phyloP scores from a whole-genome alignment of 2,113 vertebrate species.

The Lycaon pictus region DNA sequence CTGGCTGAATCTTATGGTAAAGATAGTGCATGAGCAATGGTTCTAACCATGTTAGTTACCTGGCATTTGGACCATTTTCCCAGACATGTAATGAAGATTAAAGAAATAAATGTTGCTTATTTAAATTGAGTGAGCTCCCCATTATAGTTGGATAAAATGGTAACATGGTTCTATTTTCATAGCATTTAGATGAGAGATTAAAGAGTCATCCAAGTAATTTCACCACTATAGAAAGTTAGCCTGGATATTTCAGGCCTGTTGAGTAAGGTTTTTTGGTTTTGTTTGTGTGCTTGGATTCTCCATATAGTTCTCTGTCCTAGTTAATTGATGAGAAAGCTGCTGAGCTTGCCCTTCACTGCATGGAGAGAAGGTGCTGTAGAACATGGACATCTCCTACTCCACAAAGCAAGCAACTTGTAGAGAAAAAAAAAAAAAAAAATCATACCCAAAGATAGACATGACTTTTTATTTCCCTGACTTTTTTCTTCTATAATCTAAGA shows the following conservation, averaged over 20 bases:
- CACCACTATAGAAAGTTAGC: constrained; percentile 46
- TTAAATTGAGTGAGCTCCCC: constrained; percentile 37
- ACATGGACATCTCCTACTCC: not conserved
- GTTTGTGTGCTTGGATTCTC: constrained; percentile 15
- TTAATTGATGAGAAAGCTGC: constrained; percentile 8
- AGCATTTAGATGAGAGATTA: constrained; percentile 70
- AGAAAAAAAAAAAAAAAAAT: constrained; percentile 23
- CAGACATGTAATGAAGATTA: constrained; percentile 34
- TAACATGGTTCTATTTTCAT: constrained; percentile 51
- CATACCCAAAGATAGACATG: constrained; percentile 44
- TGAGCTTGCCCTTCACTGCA: not conserved
- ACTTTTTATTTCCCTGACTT: constrained; percentile 63
- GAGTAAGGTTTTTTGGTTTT: constrained; percentile 18
- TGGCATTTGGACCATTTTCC: not conserved
- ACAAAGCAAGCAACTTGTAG: not conserved
- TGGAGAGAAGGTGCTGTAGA: not conserved
- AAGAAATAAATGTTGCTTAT: constrained; percentile 52
- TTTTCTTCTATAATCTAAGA: constrained; percentile 50
- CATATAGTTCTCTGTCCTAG: not conserved
- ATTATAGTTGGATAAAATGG: constrained; percentile 65
- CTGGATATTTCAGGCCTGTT: constrained; percentile 20
- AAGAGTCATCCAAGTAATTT: constrained; percentile 70
- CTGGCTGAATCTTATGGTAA: constrained; percentile 15
- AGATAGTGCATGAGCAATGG: constrained; percentile 17
- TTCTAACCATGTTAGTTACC: not conserved